These are phyloP conservation scores for Bubo blakistoni DNA, from an alignment of 2,113 vertebrate genomes.

Conservation along the genomic window DNA sequence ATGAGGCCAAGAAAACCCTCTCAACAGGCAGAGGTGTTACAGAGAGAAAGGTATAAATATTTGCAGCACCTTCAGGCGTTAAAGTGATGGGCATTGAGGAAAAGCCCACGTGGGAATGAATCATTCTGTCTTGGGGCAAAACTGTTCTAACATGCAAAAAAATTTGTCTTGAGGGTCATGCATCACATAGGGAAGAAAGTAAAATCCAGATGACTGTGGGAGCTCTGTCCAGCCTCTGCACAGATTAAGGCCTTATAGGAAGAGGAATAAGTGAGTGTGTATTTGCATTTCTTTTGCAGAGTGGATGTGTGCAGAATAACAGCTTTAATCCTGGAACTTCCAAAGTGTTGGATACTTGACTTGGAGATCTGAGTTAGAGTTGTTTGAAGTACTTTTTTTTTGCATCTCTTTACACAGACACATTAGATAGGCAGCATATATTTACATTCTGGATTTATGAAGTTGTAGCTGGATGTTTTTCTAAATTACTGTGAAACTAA, in stretches of 20 bases:
- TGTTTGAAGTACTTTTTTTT: constrained; percentile 44
- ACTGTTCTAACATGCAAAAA: neutral
- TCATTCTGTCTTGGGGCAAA: neutral
- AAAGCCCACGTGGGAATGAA: neutral
- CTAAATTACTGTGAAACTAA: constrained; percentile 57
- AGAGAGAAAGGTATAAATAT: neutral
- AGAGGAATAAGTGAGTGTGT: neutral
- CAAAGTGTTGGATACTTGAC: constrained; percentile 33
- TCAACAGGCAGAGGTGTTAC: neutral
- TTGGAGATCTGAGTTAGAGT: constrained; percentile 33
- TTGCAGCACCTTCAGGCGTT: neutral
- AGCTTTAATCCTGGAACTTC: constrained; percentile 54
- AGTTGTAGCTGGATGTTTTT: neutral
- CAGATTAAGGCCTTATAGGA: neutral
- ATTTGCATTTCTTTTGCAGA: constrained; percentile 52
- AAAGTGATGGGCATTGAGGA: neutral
- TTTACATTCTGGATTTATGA: constrained; percentile 28
- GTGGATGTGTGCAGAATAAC: constrained; percentile 6
- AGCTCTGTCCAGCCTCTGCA: neutral
- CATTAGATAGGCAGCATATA: constrained; percentile 43
- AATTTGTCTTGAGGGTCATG: neutral
- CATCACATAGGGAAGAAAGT: neutral
- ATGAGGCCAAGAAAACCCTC: neutral
- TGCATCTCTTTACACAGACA: constrained; percentile 27
- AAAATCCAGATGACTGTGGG: neutral